Evolutionary conservation across 2,888 invertebrate genomes (phyloP), one percentile per base, ranked within the genome.

Genomic region (Anthrax anthrax): DNA sequence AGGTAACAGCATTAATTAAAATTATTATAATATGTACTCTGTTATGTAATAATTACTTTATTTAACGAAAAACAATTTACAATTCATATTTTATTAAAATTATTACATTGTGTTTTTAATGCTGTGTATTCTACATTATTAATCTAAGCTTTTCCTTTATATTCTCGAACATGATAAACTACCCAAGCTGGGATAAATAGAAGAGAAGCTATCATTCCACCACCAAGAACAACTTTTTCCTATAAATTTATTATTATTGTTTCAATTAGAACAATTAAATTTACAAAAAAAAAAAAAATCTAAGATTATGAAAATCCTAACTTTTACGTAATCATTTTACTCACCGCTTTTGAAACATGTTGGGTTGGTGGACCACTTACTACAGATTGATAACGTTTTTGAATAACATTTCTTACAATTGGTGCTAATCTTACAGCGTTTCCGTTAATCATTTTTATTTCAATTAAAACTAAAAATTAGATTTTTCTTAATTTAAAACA

Each of bases 301-400:
- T 8, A 34, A 34, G 8, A 36, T 36, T 36, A 36, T 16, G 9
- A 16, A 16, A n/a, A 32, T 17, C n/a, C n/a, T n/a, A 38, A 32
- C n/a, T 48, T 60, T 62, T 61, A 64, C 59, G 62, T 61, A 63
- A 63, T 54, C 46, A 43, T 32, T 23, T 6, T 36, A 64, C 67
- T 65, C 58, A 67, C 67, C 43, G 61, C 63, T 32, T 54, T 56
- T 14, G 67, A 58, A 29, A 67, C 39, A 46, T 62, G 60, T 37
- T 60, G 51, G 5, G 60, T 62, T 40, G 67, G 64, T 47, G 67
- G 67, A 8, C 65, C 65, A 12, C 61, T 58, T 9, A 67, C 53
- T 18, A 60, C 67, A 23, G 67, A 65, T 53, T 64, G 60, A 47
- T 53, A 59, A 39, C 67, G 60, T 37, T 54, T 57, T 55, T 66